These are phyloP conservation scores for Halictus ligatus DNA, from an alignment of 2,888 invertebrate species.

Conservation along the genomic window DNA sequence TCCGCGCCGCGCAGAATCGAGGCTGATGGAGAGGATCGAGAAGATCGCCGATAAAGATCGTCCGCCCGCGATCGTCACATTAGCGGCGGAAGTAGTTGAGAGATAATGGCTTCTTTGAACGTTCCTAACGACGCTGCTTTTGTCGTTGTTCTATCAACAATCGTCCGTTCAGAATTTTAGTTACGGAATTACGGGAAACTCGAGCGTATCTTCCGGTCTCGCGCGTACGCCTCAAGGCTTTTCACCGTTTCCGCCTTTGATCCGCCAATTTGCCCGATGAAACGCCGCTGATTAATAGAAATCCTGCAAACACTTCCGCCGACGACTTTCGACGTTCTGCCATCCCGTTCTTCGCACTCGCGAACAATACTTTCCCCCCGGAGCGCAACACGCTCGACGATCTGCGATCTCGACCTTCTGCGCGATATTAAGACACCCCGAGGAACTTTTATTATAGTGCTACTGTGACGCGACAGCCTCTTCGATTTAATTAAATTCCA, in stretches of 20 bases:
- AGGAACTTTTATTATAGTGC: not conserved
- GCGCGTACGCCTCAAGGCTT: conserved; percentile 39
- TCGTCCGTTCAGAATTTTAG: conserved; percentile 52
- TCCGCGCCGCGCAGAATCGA: conserved; percentile 15
- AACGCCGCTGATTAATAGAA: conserved; percentile 18
- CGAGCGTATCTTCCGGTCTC: conserved; percentile 50
- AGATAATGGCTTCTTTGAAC: conserved; percentile 70
- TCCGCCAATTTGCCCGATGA: conserved; percentile 1
- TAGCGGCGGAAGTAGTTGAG: conserved; percentile 69
- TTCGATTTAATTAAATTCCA: not conserved
- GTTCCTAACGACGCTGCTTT: conserved; percentile 58
- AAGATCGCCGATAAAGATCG: conserved; percentile 71
- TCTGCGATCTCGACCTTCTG: not conserved
- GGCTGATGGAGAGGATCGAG: conserved; percentile 57
- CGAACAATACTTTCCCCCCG: not conserved
- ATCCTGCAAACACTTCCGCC: not conserved
- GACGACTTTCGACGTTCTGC: not conserved
- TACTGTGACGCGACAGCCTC: not conserved
- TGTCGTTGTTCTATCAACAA: conserved; percentile 52
- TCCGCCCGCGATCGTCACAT: conserved; percentile 68
- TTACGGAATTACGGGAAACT: conserved; percentile 60
- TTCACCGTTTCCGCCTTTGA: conserved; percentile 16
- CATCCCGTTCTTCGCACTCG: not conserved
- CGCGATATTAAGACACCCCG: not conserved
- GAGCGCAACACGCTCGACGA: not conserved